Base-by-base conservation (phyloP, 2,888 invertebrate genomes). In the Nysson spinosus region DNA sequence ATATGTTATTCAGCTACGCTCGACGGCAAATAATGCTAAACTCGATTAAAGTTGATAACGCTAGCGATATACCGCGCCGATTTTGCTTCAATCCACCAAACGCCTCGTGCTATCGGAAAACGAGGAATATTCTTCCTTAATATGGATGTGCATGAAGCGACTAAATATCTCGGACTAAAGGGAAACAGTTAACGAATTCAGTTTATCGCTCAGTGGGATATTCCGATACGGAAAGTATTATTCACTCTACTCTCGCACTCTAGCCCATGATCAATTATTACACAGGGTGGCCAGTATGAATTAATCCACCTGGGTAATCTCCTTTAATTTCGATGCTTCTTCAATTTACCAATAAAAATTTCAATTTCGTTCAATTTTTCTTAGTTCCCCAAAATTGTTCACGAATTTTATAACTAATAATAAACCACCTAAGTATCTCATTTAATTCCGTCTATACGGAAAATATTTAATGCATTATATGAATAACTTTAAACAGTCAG, bases 1-100 rank as follows among this genome's bases (percentile, higher is more conserved):
- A 62, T 69, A 57, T 70, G 70, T 72, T 65, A 72, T 74, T 58
- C 75, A 46, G 37, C 55, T 46, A 58, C 58, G 55, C 24, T 30
- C 43, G 55, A 22, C 51, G 34, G 63, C 34, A 43, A 60, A 73
- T 69, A 64, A 74, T 50, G 69, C 60, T 34, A 57, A 74, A 72
- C 61, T 49, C 43, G 46, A 47, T 74, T 74, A 72, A 69, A 61
- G 60, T 61, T 69, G 54, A 63, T 55, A 58, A 54, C 49, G 46
- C n/a, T n/a, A n/a, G 40, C 50, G 67, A 35, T 14, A 44, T 22
- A 22, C 43, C 12, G 4, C 28, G n/a, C 32, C 54, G 49, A 62
- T 54, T 64, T 43, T 50, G 26, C 26, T 12, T 9, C 14, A 3
- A 4, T 3, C 5, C 16, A 4, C 12, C 14, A 3, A 34, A 34